Conservation (phyloP, 2,888 invertebrate species). For the Oscheius myriophilus region DNA sequence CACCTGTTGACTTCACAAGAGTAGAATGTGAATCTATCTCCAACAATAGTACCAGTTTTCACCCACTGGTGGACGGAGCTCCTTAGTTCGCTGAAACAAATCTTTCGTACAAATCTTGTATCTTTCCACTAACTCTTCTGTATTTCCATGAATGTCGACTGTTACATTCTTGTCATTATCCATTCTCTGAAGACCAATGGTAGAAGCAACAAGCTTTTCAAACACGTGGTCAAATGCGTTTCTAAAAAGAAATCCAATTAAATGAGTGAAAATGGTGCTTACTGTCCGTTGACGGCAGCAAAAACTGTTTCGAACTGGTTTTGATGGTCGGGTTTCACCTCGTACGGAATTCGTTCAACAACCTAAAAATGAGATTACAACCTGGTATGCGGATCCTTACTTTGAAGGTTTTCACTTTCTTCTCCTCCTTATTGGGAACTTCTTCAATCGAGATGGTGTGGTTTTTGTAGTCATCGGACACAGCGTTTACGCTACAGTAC, state of each 20-base stretch:
- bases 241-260: conserved; percentile 24
- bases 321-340: conserved; percentile 26
- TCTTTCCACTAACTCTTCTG: conserved; percentile 5
- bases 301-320: conserved; percentile 45
- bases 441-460: conserved; percentile 56
- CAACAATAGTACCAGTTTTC: conserved; percentile 65
- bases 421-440: conserved; percentile 36
- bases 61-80: conserved; percentile 50
- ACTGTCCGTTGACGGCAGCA: conserved; percentile 42
- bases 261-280: not conserved
- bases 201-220: conserved; percentile 43
- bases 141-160: conserved; percentile 9
- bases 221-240: conserved; percentile 46
- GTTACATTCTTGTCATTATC: conserved; percentile 20
- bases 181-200: conserved; percentile 12
- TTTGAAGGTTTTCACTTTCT: conserved; percentile 46
- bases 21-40: conserved; percentile 55
- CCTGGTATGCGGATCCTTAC: conserved; percentile 21
- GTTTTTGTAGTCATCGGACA: conserved; percentile 55
- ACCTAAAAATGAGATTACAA: not conserved
- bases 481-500: conserved; percentile 62
- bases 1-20: conserved; percentile 58
- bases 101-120: not conserved
- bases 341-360: not conserved
- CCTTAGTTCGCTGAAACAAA: not conserved